Percentiles rank a stretch among this genome's conserved stretches.
Conservation (phyloP, 2,113 vertebrate genomes). For the Galbula dea region DNA sequence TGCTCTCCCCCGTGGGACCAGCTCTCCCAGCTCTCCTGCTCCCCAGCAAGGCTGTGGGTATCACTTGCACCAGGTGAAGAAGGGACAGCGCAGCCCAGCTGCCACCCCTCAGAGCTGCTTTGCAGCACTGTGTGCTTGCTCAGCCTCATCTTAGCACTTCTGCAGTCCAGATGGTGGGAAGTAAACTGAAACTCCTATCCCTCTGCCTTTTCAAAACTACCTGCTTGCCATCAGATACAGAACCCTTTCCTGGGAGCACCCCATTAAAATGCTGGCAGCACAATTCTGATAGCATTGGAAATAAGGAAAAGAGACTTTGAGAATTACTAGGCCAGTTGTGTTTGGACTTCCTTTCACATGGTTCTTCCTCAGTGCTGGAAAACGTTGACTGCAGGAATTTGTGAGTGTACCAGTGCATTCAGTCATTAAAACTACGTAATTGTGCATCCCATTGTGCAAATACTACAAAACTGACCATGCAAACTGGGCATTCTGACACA, state of each 20-base stretch:
- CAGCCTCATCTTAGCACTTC: not conserved
- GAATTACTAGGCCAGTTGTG: not conserved
- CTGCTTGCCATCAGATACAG: not conserved
- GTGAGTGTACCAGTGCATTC: rapidly evolving
- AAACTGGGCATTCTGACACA: not conserved
- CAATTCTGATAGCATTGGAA: not conserved
- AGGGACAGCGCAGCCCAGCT: not conserved
- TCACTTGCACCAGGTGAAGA: not conserved
- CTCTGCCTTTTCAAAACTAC: not conserved
- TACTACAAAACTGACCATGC: not conserved
- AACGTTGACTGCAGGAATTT: not conserved
- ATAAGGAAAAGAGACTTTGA: not conserved
- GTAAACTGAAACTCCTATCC: not conserved
- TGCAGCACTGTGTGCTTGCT: not conserved
- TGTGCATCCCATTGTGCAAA: not conserved
- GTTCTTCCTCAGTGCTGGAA: not conserved
- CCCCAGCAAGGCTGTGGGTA: not conserved
- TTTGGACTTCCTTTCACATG: not conserved
- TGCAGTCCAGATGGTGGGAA: constrained; percentile 14
- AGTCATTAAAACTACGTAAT: not conserved
- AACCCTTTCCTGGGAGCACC: not conserved
- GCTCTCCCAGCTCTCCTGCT: too few species aligned
- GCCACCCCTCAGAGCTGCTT: not conserved
- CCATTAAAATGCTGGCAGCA: not conserved
- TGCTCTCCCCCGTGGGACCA: rapidly evolving